Base-by-base conservation (phyloP, 1,140 invertebrate genomes). In the Temnothorax nylanderi region DNA sequence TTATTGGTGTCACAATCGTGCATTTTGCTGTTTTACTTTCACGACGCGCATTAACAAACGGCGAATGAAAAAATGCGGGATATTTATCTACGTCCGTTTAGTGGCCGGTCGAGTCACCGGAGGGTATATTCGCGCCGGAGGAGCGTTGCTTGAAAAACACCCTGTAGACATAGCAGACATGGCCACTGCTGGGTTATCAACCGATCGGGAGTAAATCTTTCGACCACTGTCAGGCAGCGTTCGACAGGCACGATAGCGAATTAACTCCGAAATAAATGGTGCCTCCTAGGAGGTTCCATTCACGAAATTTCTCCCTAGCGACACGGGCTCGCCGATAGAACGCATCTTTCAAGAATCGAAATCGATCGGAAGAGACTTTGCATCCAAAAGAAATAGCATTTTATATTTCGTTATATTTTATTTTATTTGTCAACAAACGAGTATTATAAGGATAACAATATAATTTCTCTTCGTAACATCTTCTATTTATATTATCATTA, bases 211-310 rank as follows among this genome's bases (percentile, higher is more conserved):
- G 90, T 91, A 91, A 91, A 91, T 91, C 90, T 91, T 86, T 56
- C 85, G 90, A 76, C 72, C 85, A 85, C 87, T 90, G 90, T 91
- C 89, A 91, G 90, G 85, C 80, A 91, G 26, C 90, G 80, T 92
- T 91, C 91, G 91, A 92, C 90, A 91, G 88, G 89, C 80, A 81
- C 88, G 90, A 91, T 91, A 91, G 90, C 87, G 90, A 92, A 92
- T 92, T 91, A 92, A 92, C 90, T 91, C 78, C 78, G 87, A 89
- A 90, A 91, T 92, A 92, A 92, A 89, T 92, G 87, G 91, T 90
- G 80, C 90, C 88, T 90, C 90, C 91, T 92, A 91, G 90, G 88
- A 87, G 90, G 91, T 91, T 92, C 90, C 88, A 91, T 92, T 92
- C 86, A 92, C 90, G 62, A 90, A 90, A 91, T 91, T 91, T 91